Percentiles rank a stretch among this genome's conserved stretches.
Evolutionary conservation across 2,797 vertebrate species (phyloP).

Genomic region (Acrossocheilus wenchowensis): DNA sequence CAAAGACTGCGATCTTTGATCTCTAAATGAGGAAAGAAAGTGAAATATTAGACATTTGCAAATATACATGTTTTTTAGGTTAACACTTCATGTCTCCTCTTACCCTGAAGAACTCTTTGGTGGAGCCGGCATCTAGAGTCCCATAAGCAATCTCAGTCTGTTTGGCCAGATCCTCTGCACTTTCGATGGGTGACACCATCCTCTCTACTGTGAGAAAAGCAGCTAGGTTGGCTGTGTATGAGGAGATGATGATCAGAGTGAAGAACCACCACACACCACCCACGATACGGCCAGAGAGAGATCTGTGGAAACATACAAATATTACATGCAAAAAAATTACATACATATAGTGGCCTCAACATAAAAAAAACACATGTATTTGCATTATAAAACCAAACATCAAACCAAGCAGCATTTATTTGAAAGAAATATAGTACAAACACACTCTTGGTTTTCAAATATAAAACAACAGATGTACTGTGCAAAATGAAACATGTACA

Average conservation of each 20-base stretch:
- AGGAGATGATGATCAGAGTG: constrained; percentile 99
- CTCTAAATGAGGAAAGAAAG: constrained; percentile 76
- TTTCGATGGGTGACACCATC: constrained; percentile 99
- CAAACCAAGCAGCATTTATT: neutral
- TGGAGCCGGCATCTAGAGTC: constrained; percentile 95
- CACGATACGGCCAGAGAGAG: constrained; percentile 96
- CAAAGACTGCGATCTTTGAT: constrained; percentile 99
- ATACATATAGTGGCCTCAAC: neutral
- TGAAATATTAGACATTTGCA: neutral
- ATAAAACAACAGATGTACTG: neutral
- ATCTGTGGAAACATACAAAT: constrained; percentile 74
- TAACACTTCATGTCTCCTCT: constrained; percentile 40
- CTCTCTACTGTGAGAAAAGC: constrained; percentile 98
- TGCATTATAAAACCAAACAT: neutral
- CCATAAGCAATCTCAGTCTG: constrained; percentile 98
- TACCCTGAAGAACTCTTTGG: constrained; percentile 99
- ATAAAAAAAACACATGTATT: neutral
- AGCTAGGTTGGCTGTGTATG: constrained; percentile 98
- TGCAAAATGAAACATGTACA: neutral
- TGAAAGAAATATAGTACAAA: neutral
- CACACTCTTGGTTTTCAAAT: neutral
- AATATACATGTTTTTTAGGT: neutral
- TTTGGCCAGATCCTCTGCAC: constrained; percentile 97
- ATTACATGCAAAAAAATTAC: too few species aligned
- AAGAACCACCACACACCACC: constrained; percentile 99